These are phyloP conservation scores for Phocides pigmalion DNA, from an alignment of 1,140 invertebrate genomes.

Conservation along the genomic window DNA sequence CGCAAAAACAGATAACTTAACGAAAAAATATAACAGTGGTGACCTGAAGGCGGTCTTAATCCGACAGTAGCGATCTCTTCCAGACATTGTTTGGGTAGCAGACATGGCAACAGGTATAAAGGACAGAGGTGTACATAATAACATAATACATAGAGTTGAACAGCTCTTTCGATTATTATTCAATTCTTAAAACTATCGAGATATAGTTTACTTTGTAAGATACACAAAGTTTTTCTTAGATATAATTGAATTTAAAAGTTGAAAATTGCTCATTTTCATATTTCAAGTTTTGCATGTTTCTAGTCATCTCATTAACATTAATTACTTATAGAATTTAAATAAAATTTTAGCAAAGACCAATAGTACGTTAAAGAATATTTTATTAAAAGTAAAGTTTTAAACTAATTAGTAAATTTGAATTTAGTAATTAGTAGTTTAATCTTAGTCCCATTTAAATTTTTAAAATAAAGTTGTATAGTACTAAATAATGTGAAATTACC, in stretches of 20 bases:
- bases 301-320: slow-evolving; percentile 61
- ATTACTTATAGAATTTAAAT: slow-evolving; percentile 53
- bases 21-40: no score
- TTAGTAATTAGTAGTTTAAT: slow-evolving; percentile 61
- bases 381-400: slow-evolving; percentile 62
- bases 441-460: slow-evolving; percentile 45
- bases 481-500: slow-evolving; percentile 6
- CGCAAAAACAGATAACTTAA: no score
- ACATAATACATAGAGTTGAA: no score
- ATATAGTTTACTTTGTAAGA: slow-evolving; percentile 28
- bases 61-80: no score
- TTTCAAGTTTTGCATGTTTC: slow-evolving; percentile 64
- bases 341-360: slow-evolving; percentile 78
- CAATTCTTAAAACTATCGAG: no score
- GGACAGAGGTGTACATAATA: no score
- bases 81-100: no score
- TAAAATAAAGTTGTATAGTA: slow-evolving; percentile 33
- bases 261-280: slow-evolving; percentile 71
- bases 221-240: slow-evolving; percentile 32
- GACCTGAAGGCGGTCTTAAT: no score
- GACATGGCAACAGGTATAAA: no score
- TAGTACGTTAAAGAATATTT: slow-evolving; percentile 67
- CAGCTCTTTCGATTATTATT: no score
- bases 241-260: slow-evolving; percentile 47
- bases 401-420: slow-evolving; percentile 66